Percentiles rank a stretch among this genome's conserved stretches.
phyloP scores from a whole-genome alignment of 2,113 vertebrate genomes.

The Thamnophis sirtalis region DNA sequence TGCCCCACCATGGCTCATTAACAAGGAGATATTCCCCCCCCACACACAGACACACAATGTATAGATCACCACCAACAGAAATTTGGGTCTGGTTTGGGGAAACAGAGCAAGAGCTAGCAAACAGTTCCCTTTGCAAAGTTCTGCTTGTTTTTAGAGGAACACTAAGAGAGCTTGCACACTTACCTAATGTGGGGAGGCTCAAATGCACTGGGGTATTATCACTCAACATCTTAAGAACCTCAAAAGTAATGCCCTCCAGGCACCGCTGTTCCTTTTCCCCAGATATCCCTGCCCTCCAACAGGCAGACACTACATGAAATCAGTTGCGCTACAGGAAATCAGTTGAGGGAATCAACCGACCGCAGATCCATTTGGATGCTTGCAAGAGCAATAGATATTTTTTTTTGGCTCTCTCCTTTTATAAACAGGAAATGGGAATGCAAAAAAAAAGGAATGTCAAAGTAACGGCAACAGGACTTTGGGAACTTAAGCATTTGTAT shows the following conservation, averaged over 20 bases:
- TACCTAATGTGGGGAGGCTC: neutral
- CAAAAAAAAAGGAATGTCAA: neutral
- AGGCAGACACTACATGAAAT: neutral
- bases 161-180: neutral
- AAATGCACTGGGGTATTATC: too few species aligned
- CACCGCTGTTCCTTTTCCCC: neutral
- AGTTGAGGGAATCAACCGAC: neutral
- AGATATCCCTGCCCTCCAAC: too few species aligned
- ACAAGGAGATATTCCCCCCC: neutral
- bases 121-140: too few species aligned
- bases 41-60: neutral
- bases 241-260: too few species aligned
- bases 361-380: neutral
- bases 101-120: neutral
- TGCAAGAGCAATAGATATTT: neutral
- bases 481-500: neutral
- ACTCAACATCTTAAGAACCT: neutral
- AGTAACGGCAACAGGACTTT: neutral
- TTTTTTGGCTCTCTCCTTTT: neutral
- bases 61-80: neutral
- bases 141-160: neutral
- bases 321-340: neutral
- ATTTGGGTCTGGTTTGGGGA: accelerated
- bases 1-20: too few species aligned
- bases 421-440: conserved; percentile 19